Evolutionary conservation across 2,888 invertebrate genomes (phyloP).

Genomic region (Galerucella calmariensis): DNA sequence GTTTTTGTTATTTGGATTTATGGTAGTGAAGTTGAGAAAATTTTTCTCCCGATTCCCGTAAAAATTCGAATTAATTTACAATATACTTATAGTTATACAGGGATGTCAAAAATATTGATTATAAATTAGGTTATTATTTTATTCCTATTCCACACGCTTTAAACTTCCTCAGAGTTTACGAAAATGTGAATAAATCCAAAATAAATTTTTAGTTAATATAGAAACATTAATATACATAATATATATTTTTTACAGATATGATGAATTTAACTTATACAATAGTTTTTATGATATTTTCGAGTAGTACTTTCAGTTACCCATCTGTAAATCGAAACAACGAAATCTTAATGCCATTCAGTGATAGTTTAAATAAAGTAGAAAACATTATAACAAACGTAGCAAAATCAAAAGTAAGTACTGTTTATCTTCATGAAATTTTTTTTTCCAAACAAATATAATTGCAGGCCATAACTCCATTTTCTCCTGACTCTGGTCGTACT

Average conservation of each 20-base stretch:
- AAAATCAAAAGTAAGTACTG: constrained; percentile 37
- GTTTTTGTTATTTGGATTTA: too few relatives aligned
- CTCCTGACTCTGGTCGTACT: constrained; percentile 59
- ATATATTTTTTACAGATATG: not conserved
- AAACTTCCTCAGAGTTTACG: too few relatives aligned
- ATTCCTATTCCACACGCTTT: too few relatives aligned
- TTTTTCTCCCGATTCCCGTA: too few relatives aligned
- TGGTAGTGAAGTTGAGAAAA: too few relatives aligned
- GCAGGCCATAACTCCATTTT: constrained; percentile 42
- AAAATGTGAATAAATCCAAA: too few relatives aligned
- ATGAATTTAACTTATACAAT: not conserved
- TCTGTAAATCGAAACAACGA: constrained; percentile 16
- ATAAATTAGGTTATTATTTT: too few relatives aligned
- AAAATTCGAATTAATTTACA: too few relatives aligned
- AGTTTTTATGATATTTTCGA: not conserved
- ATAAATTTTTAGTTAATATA: too few relatives aligned
- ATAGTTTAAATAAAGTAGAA: constrained; percentile 28
- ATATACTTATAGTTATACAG: too few relatives aligned
- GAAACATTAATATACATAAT: not conserved
- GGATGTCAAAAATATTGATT: too few relatives aligned
- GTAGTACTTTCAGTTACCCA: not conserved
- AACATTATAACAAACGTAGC: constrained; percentile 28
- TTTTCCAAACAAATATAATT: not conserved
- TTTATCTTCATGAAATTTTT: not conserved
- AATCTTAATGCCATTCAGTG: constrained; percentile 37